phyloP scores from a whole-genome alignment of 2,888 invertebrate genomes.

The Eupithecia pulchellata region DNA sequence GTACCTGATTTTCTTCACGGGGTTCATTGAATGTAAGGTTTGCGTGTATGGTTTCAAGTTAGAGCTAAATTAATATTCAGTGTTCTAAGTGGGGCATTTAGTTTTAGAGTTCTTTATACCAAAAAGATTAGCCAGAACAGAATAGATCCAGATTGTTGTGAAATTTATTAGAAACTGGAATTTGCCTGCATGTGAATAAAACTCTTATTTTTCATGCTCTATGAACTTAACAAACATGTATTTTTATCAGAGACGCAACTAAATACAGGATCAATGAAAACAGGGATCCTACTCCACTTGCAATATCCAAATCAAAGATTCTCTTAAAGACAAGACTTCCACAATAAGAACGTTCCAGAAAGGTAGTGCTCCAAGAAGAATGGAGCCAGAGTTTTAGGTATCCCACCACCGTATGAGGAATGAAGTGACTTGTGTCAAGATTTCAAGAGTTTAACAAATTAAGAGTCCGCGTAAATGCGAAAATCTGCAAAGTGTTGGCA shows the following conservation, averaged over 20 bases:
- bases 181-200: background rate
- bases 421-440: background rate
- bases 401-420: background rate
- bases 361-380: background rate
- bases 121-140: background rate
- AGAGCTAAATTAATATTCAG: background rate
- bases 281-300: background rate
- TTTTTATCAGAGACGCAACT: background rate
- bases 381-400: background rate
- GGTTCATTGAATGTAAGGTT: conserved; percentile 2
- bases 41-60: background rate
- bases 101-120: background rate
- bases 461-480: background rate
- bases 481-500: background rate
- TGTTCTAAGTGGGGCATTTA: no score
- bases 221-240: background rate
- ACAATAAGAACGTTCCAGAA: background rate
- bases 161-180: background rate
- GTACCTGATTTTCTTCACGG: conserved; percentile 47
- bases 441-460: background rate
- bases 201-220: background rate
- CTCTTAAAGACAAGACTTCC: background rate
- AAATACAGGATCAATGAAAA: background rate
- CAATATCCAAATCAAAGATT: background rate
- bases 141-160: background rate